Evolutionary conservation across 2,113 vertebrate species (phyloP), one percentile per base, ranked within the genome.

Genomic region (Rana temporaria): DNA sequence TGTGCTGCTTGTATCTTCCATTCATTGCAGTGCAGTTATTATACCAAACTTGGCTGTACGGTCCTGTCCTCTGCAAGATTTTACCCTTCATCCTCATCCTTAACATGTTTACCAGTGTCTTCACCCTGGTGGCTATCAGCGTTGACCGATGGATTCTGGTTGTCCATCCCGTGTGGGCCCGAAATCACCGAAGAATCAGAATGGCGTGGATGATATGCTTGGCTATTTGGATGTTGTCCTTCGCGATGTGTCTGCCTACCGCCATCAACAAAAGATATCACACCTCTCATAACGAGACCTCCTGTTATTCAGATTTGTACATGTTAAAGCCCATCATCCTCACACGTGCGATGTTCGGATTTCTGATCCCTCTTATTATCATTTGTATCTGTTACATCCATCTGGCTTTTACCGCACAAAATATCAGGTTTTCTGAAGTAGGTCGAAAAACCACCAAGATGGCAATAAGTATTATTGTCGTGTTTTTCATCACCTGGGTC

Each of bases 51-150:
- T 30, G 26, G 95, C 94, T 92, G 0, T 95, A 92, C 0, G 95
- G 95, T 15, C 82, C 64, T 62, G 67, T 90, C 38, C 85, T 95
- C 0, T 96, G 95, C 89, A 96, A 94, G 84, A 6, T 94, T 67
- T 85, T 96, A 65, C 91, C 94, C 0, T 86, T 92, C 1, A 24
- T 90, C 67, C 87, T 94, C 0, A 2, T 93, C 59, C 88, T 95
- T 76, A 96, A 93, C 85, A 95, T 96, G 95, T 96, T 95, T 82
- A 90, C 95, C 67, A 96, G 95, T 0, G 26, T 30, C 26, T 30
- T 30, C 26, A 30, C 26, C 26, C 26, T 30, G 26, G 26, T 30
- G 26, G 26, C 26, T 30, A 30, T 30, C 26, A 30, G 26, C 26
- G 26, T 30, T 30, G 26, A 30, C 26, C 26, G 26, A 9, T 96